phyloP scores from a whole-genome alignment of 2,888 invertebrate species.

The Eulithis prunata region DNA sequence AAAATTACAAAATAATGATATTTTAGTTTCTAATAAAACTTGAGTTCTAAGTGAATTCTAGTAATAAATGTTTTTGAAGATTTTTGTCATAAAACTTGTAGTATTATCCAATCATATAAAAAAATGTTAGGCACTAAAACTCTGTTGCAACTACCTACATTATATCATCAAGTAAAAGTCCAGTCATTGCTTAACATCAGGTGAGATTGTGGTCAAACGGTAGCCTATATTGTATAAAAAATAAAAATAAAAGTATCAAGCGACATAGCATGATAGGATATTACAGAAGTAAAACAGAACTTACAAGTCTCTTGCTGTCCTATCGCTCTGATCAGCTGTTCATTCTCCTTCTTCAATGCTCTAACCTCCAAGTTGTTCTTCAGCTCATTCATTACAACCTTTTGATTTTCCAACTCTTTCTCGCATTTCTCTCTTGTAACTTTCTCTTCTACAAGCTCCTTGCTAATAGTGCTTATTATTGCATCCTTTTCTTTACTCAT shows the following conservation, averaged over 20 bases:
- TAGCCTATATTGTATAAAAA: too few relatives aligned
- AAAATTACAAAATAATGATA: too few relatives aligned
- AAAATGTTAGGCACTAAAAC: too few relatives aligned
- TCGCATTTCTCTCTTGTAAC: slow-evolving; percentile 48
- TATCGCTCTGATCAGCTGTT: slow-evolving; percentile 58
- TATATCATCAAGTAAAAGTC: slow-evolving; percentile 25
- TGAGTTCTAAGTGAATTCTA: too few relatives aligned
- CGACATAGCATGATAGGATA: slow-evolving; percentile 25
- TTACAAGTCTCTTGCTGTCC: slow-evolving; percentile 66
- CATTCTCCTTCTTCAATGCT: slow-evolving; percentile 61
- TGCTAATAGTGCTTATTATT: slow-evolving; percentile 52
- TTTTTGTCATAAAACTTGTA: too few relatives aligned
- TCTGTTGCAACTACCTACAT: slow-evolving; percentile 17
- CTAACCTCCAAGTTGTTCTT: slow-evolving; percentile 48
- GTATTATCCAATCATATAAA: too few relatives aligned
- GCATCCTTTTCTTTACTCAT: slow-evolving; percentile 53
- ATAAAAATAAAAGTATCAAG: too few relatives aligned
- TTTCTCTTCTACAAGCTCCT: slow-evolving; percentile 57
- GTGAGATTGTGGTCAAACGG: too few relatives aligned
- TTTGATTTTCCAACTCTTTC: slow-evolving; percentile 35
- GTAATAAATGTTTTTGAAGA: too few relatives aligned
- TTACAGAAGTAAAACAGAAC: slow-evolving; percentile 44
- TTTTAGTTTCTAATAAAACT: too few relatives aligned
- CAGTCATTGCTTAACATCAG: too few relatives aligned
- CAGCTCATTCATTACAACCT: slow-evolving; percentile 37